phyloP scores from a whole-genome alignment of 2,797 vertebrate genomes.

The Danionella dracula region DNA sequence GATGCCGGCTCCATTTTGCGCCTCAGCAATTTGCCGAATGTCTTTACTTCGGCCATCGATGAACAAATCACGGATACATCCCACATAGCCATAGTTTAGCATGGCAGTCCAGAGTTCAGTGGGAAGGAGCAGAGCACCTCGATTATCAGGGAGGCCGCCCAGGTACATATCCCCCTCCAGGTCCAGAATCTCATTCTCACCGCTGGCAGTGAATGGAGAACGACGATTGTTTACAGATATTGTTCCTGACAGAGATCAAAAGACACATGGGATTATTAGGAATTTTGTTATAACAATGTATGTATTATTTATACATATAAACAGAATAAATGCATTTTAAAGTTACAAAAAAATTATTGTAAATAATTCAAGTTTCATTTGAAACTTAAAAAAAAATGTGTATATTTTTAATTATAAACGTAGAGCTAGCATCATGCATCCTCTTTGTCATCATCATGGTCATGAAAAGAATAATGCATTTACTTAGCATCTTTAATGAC shows the following conservation, averaged over 20 bases:
- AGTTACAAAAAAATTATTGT: no score
- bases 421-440: no score
- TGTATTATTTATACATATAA: no score
- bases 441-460: no score
- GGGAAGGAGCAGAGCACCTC: conserved; percentile 88
- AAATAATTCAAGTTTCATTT: no score
- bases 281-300: no score
- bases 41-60: conserved; percentile 96
- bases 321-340: no score
- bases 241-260: conserved; percentile 72
- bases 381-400: no score
- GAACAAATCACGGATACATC: conserved; percentile 94
- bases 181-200: conserved; percentile 96
- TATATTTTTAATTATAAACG: no score
- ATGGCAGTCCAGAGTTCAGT: conserved; percentile 98
- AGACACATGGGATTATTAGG: neutral
- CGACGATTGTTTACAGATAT: conserved; percentile 97
- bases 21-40: conserved; percentile 92
- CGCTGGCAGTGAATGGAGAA: conserved; percentile 93
- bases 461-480: no score
- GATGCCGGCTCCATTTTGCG: conserved; percentile 90
- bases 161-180: conserved; percentile 97
- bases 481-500: no score
- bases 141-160: conserved; percentile 88
- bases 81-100: conserved; percentile 97